phyloP scores from a whole-genome alignment of 2,113 vertebrate genomes.

The mouse (Mus musculus) region DNA sequence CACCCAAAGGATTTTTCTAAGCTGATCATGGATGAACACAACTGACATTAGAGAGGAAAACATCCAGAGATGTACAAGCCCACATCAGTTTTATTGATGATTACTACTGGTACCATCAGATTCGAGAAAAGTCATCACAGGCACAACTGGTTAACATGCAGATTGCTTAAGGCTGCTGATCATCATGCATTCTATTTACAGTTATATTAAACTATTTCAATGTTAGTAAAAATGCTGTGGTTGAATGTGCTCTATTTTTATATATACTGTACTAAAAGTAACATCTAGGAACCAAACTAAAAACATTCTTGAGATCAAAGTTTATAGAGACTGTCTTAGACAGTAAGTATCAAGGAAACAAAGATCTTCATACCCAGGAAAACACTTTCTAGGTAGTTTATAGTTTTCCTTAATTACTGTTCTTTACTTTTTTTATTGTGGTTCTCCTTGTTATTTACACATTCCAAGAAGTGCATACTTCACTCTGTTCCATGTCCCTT shows the following conservation, averaged over 20 bases:
- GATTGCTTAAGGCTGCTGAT: slow-evolving; percentile 42
- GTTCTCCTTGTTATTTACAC: neutral
- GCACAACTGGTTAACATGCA: slow-evolving; percentile 50
- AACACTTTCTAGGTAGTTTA: neutral
- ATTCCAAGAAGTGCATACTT: neutral
- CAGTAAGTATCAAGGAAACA: slow-evolving; percentile 56
- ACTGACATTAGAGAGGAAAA: slow-evolving; percentile 2
- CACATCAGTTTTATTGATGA: slow-evolving; percentile 54
- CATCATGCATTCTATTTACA: slow-evolving; percentile 62
- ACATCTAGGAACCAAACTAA: slow-evolving; percentile 52
- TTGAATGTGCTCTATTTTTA: slow-evolving; percentile 55
- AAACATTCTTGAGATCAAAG: slow-evolving; percentile 63
- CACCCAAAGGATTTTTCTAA: slow-evolving; percentile 10
- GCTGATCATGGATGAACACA: slow-evolving; percentile 4
- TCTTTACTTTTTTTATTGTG: neutral
- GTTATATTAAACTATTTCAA: slow-evolving; percentile 43
- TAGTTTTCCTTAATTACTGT: neutral
- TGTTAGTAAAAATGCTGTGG: slow-evolving; percentile 53
- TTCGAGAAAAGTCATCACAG: slow-evolving; percentile 55
- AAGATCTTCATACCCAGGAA: neutral
- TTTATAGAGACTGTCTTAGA: slow-evolving; percentile 27
- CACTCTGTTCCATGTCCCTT: slow-evolving; percentile 24
- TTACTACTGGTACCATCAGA: slow-evolving; percentile 17
- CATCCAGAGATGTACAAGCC: slow-evolving; percentile 12
- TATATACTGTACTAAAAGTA: slow-evolving; percentile 46